Base-by-base conservation (phyloP, 2,113 vertebrate genomes). In the Gobiocypris rarus region DNA sequence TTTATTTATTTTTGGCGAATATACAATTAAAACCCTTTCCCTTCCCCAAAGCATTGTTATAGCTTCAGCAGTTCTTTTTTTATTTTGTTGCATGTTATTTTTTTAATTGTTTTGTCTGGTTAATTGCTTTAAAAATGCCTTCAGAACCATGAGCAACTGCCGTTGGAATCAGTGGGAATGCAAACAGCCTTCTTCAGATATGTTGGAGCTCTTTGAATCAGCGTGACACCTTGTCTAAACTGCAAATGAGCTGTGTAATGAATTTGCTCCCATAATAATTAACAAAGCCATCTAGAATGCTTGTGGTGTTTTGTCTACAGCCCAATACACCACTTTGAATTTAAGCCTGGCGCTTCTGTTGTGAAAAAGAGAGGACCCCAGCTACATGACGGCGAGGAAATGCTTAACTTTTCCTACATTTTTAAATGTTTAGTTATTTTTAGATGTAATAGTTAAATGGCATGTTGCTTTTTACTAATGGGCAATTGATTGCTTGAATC, bases 241-340 rank as follows among this genome's bases (percentile, higher is more conserved):
- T 41, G 22, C 1, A 5, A 70, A 41, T 0, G 4, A 70, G 19
- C 67, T 11, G 65, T 0, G 9, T 9, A 69, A n/a, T 69, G 19
- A 69, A 41, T 41, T n/a, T 41, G 4, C 34, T 69, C 34, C 34
- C 19, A 41, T 70, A 69, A 69, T 69, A 69, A 70, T 70, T 10
- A 70, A 69, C 65, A 70, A 54, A 22, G 19, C 38, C 67, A n/a
- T 70, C 34, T 70, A 70, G 34, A 41, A 70, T 70, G 9, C 31
- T n/a, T n/a, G 17, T 22, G 19, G 34, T 0, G 9, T 41, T 70
- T 70, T 70, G 19, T n/a, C 19, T 41, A 41, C 67, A 11, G 67
- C 19, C 41, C 41, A 70, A 41, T 69, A 22, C 34, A 11, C 10
- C 19, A 22, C 17, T 69, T 69, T 1, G 1, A 22, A 22, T 22